These are phyloP conservation scores for Mimachlamys varia DNA, from an alignment of 2,888 invertebrate species.

Conservation along the genomic window DNA sequence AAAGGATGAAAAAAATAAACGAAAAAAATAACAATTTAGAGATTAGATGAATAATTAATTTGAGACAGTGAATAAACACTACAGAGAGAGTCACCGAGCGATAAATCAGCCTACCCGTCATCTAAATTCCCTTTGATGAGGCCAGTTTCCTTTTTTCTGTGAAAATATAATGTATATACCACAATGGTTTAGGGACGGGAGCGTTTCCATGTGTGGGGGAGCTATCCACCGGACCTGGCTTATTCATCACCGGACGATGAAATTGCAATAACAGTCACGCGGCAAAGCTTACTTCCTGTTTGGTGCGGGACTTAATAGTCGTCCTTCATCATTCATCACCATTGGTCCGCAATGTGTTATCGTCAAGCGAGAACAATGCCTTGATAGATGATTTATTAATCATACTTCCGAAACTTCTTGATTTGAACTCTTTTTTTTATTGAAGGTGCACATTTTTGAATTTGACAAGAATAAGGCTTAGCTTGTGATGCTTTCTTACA, in stretches of 20 bases:
- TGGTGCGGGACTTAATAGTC: constrained; percentile 14
- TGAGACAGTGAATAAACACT: background rate
- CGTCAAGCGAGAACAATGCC: background rate
- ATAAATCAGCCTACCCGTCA: constrained; percentile 46
- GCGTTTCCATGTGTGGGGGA: background rate
- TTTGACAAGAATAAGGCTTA: background rate
- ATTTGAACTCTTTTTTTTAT: background rate
- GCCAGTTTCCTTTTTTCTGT: constrained; percentile 44
- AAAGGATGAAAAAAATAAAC: background rate
- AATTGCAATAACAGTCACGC: constrained; percentile 32
- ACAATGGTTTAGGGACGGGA: constrained; percentile 1
- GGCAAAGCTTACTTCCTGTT: constrained; percentile 32
- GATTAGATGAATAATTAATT: constrained; percentile 14
- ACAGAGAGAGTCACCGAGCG: constrained; percentile 41
- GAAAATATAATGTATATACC: constrained; percentile 41
- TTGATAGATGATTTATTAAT: constrained; percentile 12
- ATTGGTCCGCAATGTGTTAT: constrained; percentile 25
- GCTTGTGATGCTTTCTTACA: background rate
- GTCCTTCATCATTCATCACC: constrained; percentile 20
- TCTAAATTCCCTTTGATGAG: constrained; percentile 47
- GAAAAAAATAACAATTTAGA: constrained; percentile 25
- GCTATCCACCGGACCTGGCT: constrained; percentile 8
- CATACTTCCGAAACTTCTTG: background rate
- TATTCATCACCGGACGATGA: constrained; percentile 27
- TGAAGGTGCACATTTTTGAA: background rate